Conservation (phyloP, 2,797 vertebrate genomes). For the Lagorchestes hirsutus region DNA sequence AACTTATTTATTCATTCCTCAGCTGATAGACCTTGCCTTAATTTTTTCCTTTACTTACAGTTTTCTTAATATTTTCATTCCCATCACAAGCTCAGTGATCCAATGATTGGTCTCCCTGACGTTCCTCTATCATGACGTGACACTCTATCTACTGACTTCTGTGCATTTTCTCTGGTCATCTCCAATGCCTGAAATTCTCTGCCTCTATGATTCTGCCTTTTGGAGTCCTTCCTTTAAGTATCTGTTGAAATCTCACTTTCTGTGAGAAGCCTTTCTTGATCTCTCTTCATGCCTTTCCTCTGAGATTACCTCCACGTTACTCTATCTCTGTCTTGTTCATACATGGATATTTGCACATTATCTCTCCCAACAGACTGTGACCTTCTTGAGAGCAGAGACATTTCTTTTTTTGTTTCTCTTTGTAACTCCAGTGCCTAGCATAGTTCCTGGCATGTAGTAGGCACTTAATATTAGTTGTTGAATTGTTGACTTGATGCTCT, state of each 20-base stretch:
- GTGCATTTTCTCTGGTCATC: not conserved
- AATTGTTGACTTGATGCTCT: not conserved
- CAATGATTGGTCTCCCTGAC: not conserved
- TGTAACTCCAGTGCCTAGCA: too few relatives aligned
- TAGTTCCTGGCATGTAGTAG: too few relatives aligned
- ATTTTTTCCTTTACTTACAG: not conserved
- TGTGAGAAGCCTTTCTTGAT: not conserved
- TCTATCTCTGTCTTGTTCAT: not conserved
- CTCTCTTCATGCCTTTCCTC: not conserved
- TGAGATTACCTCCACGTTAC: not conserved
- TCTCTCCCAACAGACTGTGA: not conserved
- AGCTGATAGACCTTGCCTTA: not conserved
- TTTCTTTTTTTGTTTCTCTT: too few relatives aligned
- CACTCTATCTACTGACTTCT: not conserved
- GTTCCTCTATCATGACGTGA: not conserved
- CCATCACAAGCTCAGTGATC: not conserved
- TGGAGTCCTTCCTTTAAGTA: not conserved
- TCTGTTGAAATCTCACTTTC: not conserved
- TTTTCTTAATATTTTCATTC: not conserved
- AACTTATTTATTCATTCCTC: not conserved
- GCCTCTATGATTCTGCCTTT: not conserved
- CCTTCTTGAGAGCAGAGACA: not conserved
- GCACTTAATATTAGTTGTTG: not conserved
- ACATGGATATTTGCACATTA: not conserved
- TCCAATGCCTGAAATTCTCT: not conserved